Base-by-base conservation (phyloP, 30 jellyfish, hydroid and myxozoan species). In the Aurelia coerulea region DNA sequence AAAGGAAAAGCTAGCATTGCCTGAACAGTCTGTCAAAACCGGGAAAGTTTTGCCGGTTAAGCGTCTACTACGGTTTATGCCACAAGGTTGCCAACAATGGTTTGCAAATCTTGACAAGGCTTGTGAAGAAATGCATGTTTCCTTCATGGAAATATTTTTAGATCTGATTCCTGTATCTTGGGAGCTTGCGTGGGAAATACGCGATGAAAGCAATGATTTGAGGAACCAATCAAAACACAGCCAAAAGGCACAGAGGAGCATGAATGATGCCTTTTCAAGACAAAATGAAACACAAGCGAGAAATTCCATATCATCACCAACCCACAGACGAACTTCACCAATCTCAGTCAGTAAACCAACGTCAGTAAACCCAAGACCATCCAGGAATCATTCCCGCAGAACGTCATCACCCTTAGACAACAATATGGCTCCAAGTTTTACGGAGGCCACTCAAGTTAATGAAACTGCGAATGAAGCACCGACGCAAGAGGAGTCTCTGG, bases 71-170 rank as follows among this genome's bases (percentile, higher is more conserved):
- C 23, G 33, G 10, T 46, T 12, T 53, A 16, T 68, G 17, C 81
- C 81, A 29, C 35, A 16, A 16, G 34, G 39, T 19, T 58, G 67
- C 37, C 62, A 65, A 15, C 31, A 23, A 15, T 58, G 67, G 68
- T 56, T 54, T 62, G 15, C 10, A 29, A 31, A 81, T 17, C 37
- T 65, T 73, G 35, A 64, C 58, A 49, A 63, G 7, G 50, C 2
- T 46, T 29, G n/a, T 18, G 51, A n/a, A 18, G 74, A 59, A 59
- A 5, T 31, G n/a, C 33, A 37, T 49, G 73, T 63, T 17, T 76
- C 88, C 13, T 59, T 78, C 64, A 29, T 78, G 65, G 88, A 78
- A 62, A 78, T 78, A 52, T 78, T 59, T 67, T 35, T 78, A 65
- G 88, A 54, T 19, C 46, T 78, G 88, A 58, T 9, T 35, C 88